Evolutionary conservation across 2,113 vertebrate species (phyloP).

Genomic region (Sander lucioperca): DNA sequence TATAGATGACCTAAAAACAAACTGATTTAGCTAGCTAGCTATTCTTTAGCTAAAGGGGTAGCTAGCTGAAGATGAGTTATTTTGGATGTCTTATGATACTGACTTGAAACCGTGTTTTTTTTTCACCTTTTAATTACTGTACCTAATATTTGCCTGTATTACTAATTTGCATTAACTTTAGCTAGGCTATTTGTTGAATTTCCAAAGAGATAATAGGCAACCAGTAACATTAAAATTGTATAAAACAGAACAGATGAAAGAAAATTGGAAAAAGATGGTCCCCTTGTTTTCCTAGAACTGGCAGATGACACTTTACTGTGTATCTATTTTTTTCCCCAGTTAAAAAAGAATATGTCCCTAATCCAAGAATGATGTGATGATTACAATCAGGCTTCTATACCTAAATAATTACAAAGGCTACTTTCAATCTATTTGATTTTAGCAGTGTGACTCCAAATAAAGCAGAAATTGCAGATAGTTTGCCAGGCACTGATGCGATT

Average conservation of each 20-base stretch:
- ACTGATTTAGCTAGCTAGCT: too few species aligned
- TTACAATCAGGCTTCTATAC: too few species aligned
- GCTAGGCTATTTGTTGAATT: not conserved
- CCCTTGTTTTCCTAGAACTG: too few species aligned
- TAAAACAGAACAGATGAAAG: not conserved
- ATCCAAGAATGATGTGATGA: not conserved
- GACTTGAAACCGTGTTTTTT: not conserved
- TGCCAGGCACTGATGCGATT: not conserved
- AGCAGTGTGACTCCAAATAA: too few species aligned
- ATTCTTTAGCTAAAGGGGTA: not conserved
- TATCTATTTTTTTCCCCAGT: not conserved
- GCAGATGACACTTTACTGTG: too few species aligned
- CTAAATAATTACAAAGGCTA: too few species aligned
- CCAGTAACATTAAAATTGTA: not conserved
- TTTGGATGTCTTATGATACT: not conserved
- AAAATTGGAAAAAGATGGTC: not conserved
- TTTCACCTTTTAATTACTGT: not conserved
- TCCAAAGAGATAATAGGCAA: not conserved
- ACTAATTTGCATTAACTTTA: not conserved
- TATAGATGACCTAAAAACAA: not conserved
- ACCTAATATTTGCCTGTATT: not conserved
- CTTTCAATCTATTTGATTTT: too few species aligned
- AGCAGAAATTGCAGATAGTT: too few species aligned
- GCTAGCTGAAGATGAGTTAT: not conserved
- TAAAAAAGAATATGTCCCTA: not conserved